Conservation (phyloP, 2,113 vertebrate species). For the Amphiprion percula region DNA sequence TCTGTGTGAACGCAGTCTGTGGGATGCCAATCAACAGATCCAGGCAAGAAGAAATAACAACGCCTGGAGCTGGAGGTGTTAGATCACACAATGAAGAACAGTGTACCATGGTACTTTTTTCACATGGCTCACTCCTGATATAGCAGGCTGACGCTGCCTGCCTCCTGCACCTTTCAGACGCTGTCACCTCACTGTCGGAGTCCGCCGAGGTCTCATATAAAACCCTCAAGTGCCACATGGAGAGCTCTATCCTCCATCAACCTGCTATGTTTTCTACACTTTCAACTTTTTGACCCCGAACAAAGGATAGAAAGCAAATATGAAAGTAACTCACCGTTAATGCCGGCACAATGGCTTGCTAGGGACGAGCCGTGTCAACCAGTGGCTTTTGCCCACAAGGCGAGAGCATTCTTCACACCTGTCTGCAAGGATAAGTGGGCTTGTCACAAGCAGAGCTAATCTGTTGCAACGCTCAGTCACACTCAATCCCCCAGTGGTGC, state of each 20-base stretch:
- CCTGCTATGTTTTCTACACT: slow-evolving; percentile 50
- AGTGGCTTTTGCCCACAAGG: slow-evolving; percentile 76
- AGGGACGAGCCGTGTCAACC: slow-evolving; percentile 70
- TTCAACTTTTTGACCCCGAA: slow-evolving; percentile 67
- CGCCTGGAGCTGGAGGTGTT: slow-evolving; percentile 59
- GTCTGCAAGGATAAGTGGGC: slow-evolving; percentile 82
- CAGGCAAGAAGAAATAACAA: slow-evolving; percentile 69
- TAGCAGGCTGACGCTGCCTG: slow-evolving; percentile 32
- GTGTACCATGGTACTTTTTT: slow-evolving; percentile 27
- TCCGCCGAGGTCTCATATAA: slow-evolving; percentile 32
- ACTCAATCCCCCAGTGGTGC: slow-evolving; percentile 77
- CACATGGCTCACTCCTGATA: slow-evolving; percentile 47
- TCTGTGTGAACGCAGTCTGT: slow-evolving; percentile 41
- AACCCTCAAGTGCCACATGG: slow-evolving; percentile 31
- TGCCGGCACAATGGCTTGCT: slow-evolving; percentile 37
- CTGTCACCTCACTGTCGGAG: slow-evolving; percentile 39
- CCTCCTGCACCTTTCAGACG: slow-evolving; percentile 29
- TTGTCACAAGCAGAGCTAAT: slow-evolving; percentile 83
- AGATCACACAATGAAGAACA: slow-evolving; percentile 54
- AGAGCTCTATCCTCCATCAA: slow-evolving; percentile 54
- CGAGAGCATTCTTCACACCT: slow-evolving; percentile 83
- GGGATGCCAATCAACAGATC: slow-evolving; percentile 79
- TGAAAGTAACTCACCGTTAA: slow-evolving; percentile 65
- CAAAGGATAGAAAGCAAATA: slow-evolving; percentile 62
- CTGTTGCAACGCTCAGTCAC: slow-evolving; percentile 85